Evolutionary conservation across 30 jellyfish, hydroid and myxozoan genomes (phyloP).

Genomic region (Chrysaora quinquecirrha): DNA sequence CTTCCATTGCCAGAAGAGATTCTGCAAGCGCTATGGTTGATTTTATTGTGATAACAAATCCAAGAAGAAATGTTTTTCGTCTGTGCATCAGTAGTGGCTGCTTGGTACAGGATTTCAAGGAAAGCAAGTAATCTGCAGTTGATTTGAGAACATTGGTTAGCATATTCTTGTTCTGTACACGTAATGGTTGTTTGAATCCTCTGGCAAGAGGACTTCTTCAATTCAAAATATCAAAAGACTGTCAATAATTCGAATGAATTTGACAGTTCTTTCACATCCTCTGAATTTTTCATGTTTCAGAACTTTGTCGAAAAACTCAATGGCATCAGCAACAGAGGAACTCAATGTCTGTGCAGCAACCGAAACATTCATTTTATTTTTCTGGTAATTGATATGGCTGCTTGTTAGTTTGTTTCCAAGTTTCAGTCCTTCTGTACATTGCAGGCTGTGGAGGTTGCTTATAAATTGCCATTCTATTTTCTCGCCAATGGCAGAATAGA

Average conservation of each 20-base stretch:
- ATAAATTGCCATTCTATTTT: slow-evolving; percentile 38
- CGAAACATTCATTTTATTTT: slow-evolving; percentile 42
- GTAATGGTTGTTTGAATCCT: slow-evolving; percentile 42
- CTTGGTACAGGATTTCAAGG: slow-evolving; percentile 16
- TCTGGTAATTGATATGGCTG: slow-evolving; percentile 5
- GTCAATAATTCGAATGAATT: slow-evolving; percentile 22
- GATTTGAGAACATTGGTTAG: neutral
- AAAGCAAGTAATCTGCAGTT: neutral
- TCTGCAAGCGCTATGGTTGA: slow-evolving; percentile 11
- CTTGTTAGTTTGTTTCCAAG: slow-evolving; percentile 30
- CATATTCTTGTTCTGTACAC: neutral
- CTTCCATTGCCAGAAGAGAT: slow-evolving; percentile 9
- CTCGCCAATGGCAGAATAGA: neutral
- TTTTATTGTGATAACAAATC: slow-evolving; percentile 42
- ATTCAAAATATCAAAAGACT: slow-evolving; percentile 30
- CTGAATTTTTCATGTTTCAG: neutral
- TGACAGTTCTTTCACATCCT: slow-evolving; percentile 26
- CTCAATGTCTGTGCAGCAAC: slow-evolving; percentile 58
- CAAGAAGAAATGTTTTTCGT: slow-evolving; percentile 32
- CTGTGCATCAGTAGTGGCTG: slow-evolving; percentile 2
- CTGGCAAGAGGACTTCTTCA: slow-evolving; percentile 41
- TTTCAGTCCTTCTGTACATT: slow-evolving; percentile 37
- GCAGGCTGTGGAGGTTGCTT: slow-evolving; percentile 5
- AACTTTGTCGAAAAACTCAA: slow-evolving; percentile 52
- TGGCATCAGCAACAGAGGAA: slow-evolving; percentile 71